Conservation (phyloP, 1,140 invertebrate genomes). For the Ceratitis capitata region DNA sequence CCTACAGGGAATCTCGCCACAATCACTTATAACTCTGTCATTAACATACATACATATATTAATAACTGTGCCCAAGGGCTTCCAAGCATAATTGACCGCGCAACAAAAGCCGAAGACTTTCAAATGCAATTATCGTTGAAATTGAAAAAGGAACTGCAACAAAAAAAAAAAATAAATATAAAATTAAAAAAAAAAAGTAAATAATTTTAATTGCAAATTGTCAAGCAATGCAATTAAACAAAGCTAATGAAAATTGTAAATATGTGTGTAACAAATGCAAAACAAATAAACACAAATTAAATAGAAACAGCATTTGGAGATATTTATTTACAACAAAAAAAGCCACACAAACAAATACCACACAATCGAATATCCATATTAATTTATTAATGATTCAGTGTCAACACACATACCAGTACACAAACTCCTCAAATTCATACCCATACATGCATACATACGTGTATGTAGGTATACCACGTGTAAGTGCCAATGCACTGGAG, state of each 20-base stretch:
- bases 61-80: neutral
- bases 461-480: no score
- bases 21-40: no score
- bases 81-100: neutral
- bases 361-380: neutral
- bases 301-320: neutral
- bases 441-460: neutral
- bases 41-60: no score
- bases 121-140: neutral
- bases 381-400: conserved; percentile 21
- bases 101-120: neutral
- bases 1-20: no score
- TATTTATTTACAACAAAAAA: no score
- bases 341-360: neutral
- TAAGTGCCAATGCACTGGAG: neutral
- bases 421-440: neutral
- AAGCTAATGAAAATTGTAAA: conserved; percentile 14
- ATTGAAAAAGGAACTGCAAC: neutral
- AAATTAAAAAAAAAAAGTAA: conserved; percentile 12
- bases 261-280: neutral
- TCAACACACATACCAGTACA: neutral
- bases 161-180: conserved; percentile 2
- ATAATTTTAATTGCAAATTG: conserved; percentile 32
- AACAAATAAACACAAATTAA: neutral
- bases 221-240: conserved; percentile 12